Evolutionary conservation across 2,797 vertebrate species (phyloP), one percentile per base, ranked within the genome.

Genomic region (Cyprinella venusta): DNA sequence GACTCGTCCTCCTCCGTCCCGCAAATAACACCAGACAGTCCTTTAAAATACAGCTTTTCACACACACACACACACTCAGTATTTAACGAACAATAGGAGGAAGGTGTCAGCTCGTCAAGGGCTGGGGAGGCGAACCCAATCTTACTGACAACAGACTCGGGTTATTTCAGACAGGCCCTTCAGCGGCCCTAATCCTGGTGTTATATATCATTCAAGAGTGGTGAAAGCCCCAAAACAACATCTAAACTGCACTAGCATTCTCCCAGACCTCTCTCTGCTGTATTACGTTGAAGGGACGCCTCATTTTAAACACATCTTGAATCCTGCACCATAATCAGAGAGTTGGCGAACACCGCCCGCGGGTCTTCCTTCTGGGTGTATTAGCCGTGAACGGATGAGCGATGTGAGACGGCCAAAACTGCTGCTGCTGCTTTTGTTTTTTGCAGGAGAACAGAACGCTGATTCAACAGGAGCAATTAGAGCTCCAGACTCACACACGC

Each of bases 21-120:
- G 12, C 80, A 72, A 86, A 87, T 86, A 88, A 76, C 65, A 87
- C 83, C 75, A 86, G 80, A 86, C 76, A 86, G 77, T 81, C 69
- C 33, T 81, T 82, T 82, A 65, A 87, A 85, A 87, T 80, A 83
- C 81, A 85, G 71, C 86, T 64, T 87, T 79, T 82, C 81, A 80
- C 85, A 86, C 76, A 81, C 63, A 86, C 76, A 81, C 63, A 36
- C 24, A 40, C 69, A 40, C 59, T 74, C 69, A 15, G 79, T 81
- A 79, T 85, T 82, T 85, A 82, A 82, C 75, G 21, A 85, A 82
- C 80, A 85, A 72, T 40, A 67, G 56, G 54, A 61, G 42, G 75
- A 74, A 42, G 72, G 78, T 74, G 80, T 81, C 80, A 69, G 59
- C 45, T 48, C 8, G 63, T 70, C 24, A 56, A 79, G 50, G 65